A percentile compares a stretch with the other conserved stretches of the same genome.
phyloP scores from a whole-genome alignment of 2,888 invertebrate genomes.

The Drosophila limbata region DNA sequence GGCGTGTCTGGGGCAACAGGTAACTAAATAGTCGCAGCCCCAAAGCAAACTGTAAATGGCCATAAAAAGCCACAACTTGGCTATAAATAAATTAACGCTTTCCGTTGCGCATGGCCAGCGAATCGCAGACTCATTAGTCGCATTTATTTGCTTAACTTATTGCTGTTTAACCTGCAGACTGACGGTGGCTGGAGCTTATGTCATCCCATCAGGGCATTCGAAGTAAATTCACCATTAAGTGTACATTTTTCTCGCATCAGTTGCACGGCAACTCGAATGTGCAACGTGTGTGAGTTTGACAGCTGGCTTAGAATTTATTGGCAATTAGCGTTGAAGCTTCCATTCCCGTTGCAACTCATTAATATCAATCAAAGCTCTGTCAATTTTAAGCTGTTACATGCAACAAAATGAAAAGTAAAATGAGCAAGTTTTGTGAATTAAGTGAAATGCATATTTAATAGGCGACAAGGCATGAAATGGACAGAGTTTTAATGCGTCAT shows the following conservation, averaged over 20 bases:
- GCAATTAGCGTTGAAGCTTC: conserved; percentile 20
- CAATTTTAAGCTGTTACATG: neutral
- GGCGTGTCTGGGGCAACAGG: conserved; percentile 70
- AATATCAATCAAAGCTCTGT: conserved; percentile 15
- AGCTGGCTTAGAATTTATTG: conserved; percentile 28
- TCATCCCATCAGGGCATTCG: neutral
- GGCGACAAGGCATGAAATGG: neutral
- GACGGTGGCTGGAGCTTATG: neutral
- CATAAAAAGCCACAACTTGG: conserved; percentile 18
- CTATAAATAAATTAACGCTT: conserved; percentile 65
- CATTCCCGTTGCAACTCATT: conserved; percentile 14
- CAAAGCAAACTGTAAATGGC: conserved; percentile 14
- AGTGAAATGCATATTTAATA: conserved; percentile 22
- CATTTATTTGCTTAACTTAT: conserved; percentile 58
- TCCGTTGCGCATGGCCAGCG: conserved; percentile 11
- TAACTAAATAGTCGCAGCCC: conserved; percentile 30
- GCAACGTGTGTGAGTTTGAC: conserved; percentile 3
- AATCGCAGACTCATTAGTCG: conserved; percentile 50
- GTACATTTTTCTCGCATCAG: conserved; percentile 22
- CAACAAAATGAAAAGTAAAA: neutral
- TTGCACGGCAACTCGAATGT: neutral
- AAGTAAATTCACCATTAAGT: conserved; percentile 19
- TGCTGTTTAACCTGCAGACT: neutral
- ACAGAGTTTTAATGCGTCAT: neutral
- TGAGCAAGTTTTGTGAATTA: neutral